A percentile compares a stretch with the other conserved stretches of the same genome.
These are phyloP conservation scores for Eclectus roratus DNA, from an alignment of 2,113 vertebrate genomes.

Conservation along the genomic window DNA sequence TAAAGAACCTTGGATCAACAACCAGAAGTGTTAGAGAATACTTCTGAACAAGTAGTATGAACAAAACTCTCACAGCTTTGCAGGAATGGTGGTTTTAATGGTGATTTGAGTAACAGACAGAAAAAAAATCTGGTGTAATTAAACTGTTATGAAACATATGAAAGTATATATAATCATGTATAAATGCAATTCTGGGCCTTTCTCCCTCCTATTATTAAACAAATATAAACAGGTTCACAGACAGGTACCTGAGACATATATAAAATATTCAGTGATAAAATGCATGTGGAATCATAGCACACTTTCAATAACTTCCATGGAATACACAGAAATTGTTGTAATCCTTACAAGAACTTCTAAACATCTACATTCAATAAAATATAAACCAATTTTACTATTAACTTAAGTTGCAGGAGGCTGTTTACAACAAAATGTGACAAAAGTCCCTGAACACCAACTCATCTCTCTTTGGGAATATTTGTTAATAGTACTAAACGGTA, in stretches of 20 bases:
- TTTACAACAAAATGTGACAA: constrained; percentile 12
- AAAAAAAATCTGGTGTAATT: neutral
- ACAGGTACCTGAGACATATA: neutral
- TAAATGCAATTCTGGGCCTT: neutral
- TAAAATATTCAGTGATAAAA: neutral
- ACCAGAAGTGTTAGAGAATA: neutral
- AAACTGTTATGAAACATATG: neutral
- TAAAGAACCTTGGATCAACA: neutral
- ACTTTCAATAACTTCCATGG: neutral
- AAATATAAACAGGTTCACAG: neutral
- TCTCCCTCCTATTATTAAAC: neutral
- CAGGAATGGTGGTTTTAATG: neutral
- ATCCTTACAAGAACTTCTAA: neutral
- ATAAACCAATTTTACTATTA: neutral
- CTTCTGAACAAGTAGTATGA: too few species aligned
- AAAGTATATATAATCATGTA: neutral
- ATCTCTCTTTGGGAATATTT: constrained; percentile 24
- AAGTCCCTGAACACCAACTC: neutral
- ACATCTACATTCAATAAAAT: neutral
- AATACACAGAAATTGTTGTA: neutral
- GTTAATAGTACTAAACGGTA: neutral
- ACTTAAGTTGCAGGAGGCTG: neutral
- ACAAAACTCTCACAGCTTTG: neutral
- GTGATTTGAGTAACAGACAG: neutral
- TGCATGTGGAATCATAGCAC: neutral